Conservation (phyloP, 2,113 vertebrate genomes). For the Channa argus region DNA sequence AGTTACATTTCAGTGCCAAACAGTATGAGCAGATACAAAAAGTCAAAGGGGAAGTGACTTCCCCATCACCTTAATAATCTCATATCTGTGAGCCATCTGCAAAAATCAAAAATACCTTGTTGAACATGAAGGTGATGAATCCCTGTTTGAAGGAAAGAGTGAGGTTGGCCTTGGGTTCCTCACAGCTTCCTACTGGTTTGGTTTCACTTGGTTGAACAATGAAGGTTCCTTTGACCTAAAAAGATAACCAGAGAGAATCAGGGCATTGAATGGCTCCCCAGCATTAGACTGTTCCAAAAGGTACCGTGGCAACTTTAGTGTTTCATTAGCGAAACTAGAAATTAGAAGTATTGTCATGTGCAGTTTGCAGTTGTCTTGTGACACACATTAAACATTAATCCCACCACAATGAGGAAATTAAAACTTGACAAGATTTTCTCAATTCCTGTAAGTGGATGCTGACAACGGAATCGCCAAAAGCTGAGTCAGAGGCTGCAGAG, state of each 20-base stretch:
- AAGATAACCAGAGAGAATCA: conserved; percentile 6
- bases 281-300: background rate
- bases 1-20: background rate
- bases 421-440: conserved; percentile 25
- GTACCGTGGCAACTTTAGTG: no score
- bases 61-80: background rate
- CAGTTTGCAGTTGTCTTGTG: background rate
- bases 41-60: background rate
- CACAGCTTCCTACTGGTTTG: background rate
- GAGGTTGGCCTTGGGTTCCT: background rate
- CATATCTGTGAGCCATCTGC: background rate
- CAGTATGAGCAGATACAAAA: background rate
- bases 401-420: conserved; percentile 31
- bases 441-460: conserved; percentile 31
- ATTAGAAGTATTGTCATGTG: background rate
- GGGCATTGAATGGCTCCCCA: background rate
- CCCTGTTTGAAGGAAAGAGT: conserved; percentile 59
- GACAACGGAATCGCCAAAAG: background rate
- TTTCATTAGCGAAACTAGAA: background rate
- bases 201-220: conserved; percentile 63
- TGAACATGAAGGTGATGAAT: conserved; percentile 63
- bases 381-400: background rate
- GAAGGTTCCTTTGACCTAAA: conserved; percentile 64
- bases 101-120: conserved; percentile 64
- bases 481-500: conserved; percentile 13